Conservation (phyloP, 2,888 invertebrate genomes). For the Thyatira batis region DNA sequence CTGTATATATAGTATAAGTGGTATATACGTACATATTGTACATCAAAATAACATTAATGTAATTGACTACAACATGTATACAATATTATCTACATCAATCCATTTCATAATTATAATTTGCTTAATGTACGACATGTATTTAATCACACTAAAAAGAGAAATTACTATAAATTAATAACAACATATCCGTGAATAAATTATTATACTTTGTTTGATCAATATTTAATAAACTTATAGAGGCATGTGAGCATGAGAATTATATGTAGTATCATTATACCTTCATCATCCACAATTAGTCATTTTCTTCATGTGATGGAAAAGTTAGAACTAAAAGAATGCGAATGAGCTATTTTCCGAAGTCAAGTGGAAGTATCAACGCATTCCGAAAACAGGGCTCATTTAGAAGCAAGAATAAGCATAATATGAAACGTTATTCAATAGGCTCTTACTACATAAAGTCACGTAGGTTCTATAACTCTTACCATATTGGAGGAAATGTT, state of each 20-base stretch:
- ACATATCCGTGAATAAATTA: neutral
- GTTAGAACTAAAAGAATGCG: no score
- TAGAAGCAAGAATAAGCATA: neutral
- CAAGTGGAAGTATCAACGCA: no score
- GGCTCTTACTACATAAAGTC: slow-evolving; percentile 10
- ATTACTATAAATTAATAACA: neutral
- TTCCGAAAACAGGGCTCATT: neutral
- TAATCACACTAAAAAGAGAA: neutral
- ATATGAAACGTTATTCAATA: neutral
- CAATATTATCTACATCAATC: neutral
- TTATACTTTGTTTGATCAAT: no score
- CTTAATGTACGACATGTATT: neutral
- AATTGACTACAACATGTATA: neutral
- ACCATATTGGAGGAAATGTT: slow-evolving; percentile 61
- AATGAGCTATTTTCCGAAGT: no score
- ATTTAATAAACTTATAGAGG: no score
- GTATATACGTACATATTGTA: neutral
- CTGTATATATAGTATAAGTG: neutral
- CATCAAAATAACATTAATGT: neutral
- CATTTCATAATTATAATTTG: neutral
- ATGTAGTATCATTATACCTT: no score
- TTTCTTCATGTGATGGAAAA: no score
- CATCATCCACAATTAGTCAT: no score
- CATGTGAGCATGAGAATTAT: no score
- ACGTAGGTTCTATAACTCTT: slow-evolving; percentile 39